Percentiles rank a stretch among this genome's conserved stretches.
phyloP scores from a whole-genome alignment of 30 jellyfish, hydroid and myxozoan species.

The Aurelia coerulea region DNA sequence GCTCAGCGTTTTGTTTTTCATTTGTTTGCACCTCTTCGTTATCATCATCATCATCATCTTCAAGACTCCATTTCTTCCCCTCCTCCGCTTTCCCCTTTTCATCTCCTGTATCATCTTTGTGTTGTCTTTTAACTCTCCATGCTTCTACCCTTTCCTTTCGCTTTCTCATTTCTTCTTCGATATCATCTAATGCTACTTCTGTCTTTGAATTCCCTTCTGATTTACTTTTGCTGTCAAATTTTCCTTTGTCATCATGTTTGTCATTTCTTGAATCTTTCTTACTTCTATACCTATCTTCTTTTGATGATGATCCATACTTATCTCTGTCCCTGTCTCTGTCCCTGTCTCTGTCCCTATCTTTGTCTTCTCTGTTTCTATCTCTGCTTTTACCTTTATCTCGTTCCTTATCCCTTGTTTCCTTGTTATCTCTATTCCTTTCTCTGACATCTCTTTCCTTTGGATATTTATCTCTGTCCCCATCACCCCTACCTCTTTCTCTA shows the following conservation, averaged over 20 bases:
- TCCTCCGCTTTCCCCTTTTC: slow-evolving; percentile 54
- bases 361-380: slow-evolving; percentile 37
- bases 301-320: slow-evolving; percentile 10
- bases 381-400: slow-evolving; percentile 25
- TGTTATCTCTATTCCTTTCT: slow-evolving; percentile 41
- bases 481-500: slow-evolving; percentile 27
- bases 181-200: slow-evolving; percentile 57
- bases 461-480: slow-evolving; percentile 11
- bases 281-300: slow-evolving; percentile 42
- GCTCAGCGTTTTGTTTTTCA: slow-evolving; percentile 46
- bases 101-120: slow-evolving; percentile 29
- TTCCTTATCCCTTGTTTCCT: slow-evolving; percentile 48
- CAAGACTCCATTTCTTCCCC: slow-evolving; percentile 91
- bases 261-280: slow-evolving; percentile 38
- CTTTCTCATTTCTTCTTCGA: slow-evolving; percentile 93
- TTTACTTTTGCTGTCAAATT: slow-evolving; percentile 15
- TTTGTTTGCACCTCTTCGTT: slow-evolving; percentile 35
- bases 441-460: slow-evolving; percentile 7
- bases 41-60: slow-evolving; percentile 95
- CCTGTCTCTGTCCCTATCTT: slow-evolving; percentile 22
- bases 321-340: slow-evolving; percentile 64
- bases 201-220: slow-evolving; percentile 3
- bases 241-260: slow-evolving; percentile 37
- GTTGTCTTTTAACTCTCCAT: slow-evolving; percentile 89
- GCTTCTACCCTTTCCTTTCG: slow-evolving; percentile 98